Conservation (phyloP, 2,113 vertebrate species). For the Crocuta crocuta region DNA sequence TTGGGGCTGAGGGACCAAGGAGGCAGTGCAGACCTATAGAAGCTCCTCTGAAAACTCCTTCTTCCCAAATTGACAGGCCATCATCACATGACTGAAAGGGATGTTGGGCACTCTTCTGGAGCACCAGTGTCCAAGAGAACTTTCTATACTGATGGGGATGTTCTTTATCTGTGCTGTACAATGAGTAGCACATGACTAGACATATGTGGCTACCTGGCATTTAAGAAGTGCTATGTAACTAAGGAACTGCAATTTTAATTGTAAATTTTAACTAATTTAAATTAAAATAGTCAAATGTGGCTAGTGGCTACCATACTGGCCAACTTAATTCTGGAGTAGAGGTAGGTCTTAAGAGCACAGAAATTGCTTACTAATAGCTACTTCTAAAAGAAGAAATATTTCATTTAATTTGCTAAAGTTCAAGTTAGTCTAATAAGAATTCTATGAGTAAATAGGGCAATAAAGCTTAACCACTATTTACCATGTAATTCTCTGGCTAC, state of each 20-base stretch:
- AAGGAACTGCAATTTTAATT: background rate
- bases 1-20: too few relatives aligned
- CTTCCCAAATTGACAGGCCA: background rate
- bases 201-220: background rate
- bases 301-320: background rate
- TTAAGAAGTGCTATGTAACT: background rate
- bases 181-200: background rate
- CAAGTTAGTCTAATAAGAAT: background rate
- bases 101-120: background rate
- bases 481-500: background rate
- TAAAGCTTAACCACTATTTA: background rate
- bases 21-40: background rate
- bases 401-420: slow-evolving; percentile 21
- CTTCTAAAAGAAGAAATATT: background rate
- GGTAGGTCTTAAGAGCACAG: background rate
- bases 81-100: background rate
- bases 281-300: background rate
- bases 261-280: slow-evolving; percentile 1
- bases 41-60: background rate
- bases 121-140: background rate
- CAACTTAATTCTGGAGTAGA: background rate
- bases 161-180: background rate
- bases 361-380: background rate
- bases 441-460: slow-evolving; percentile 3
- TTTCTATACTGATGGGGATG: background rate